Evolutionary conservation across 2,888 invertebrate species (phyloP).

Genomic region (Synanthedon tipuliformis): DNA sequence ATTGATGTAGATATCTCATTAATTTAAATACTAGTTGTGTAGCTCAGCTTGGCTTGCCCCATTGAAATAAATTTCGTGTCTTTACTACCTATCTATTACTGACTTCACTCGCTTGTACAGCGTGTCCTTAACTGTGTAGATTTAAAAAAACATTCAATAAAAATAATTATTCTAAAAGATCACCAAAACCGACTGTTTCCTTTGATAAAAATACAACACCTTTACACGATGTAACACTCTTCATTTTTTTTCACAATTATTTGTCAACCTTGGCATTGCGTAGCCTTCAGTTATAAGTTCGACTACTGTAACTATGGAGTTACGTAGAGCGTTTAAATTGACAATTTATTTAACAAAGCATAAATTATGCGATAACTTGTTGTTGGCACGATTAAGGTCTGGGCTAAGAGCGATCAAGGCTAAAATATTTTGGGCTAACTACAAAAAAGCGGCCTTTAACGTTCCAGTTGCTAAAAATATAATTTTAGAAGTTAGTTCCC

Average conservation of each 20-base stretch:
- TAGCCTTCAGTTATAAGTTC: constrained; percentile 20
- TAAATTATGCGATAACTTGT: background rate
- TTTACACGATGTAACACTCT: background rate
- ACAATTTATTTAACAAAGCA: background rate
- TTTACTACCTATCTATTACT: too few species aligned
- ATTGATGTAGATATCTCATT: too few species aligned
- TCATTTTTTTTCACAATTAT: background rate
- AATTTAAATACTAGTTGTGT: too few species aligned
- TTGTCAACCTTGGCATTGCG: constrained; percentile 8
- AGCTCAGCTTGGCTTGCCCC: too few species aligned
- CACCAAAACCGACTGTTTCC: too few species aligned
- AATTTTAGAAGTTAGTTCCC: too few species aligned
- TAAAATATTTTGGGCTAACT: background rate
- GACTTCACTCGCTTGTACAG: too few species aligned
- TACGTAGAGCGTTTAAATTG: constrained; percentile 6
- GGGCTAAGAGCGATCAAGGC: background rate
- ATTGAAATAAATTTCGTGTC: too few species aligned
- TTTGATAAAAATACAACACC: too few species aligned
- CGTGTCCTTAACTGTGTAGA: too few species aligned
- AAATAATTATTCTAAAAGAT: too few species aligned
- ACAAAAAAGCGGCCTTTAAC: background rate
- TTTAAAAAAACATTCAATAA: too few species aligned
- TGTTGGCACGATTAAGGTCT: background rate
- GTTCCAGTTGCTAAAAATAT: background rate
- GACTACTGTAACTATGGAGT: constrained; percentile 22